Base-by-base conservation (phyloP, 2,113 vertebrate genomes). In the Abramis brama region DNA sequence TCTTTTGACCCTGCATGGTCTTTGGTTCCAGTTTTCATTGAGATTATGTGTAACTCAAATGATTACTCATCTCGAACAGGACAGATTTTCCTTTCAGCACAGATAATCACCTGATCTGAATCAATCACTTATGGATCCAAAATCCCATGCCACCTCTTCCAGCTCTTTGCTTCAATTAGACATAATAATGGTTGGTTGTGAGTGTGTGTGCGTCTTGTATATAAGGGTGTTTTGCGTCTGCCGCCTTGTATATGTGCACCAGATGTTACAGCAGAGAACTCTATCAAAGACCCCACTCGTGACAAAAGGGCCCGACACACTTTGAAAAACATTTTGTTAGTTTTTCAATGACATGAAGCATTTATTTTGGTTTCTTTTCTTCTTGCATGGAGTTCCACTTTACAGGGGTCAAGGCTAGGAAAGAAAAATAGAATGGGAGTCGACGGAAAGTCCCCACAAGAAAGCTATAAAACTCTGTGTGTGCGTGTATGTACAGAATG, bases 401-500 rank as follows among this genome's bases (percentile, higher is more conserved):
- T 93, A 93, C 88, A 91, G 89, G 89, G 92, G 92, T 93, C 92
- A 93, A 91, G 87, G 86, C 91, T 91, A 86, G 91, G 93, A 94
- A 94, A 94, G 91, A 93, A 92, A 95, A 95, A 94, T 93, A 94
- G 81, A 92, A 92, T 87, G 86, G 87, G 88, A 93, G 91, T 91
- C 68, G 88, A 90, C 88, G 93, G 94, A 95, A 95, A 95, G 93
- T 94, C 94, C 93, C 94, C 89, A 88, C 90, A 92, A 91, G 91
- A 90, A 93, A 89, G 91, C 91, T 91, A 91, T 92, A 91, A 92
- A 92, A 87, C 88, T 62, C 86, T 87, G 81, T 82, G 80, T 78
- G 88, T 85, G 86, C 85, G 82, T 84, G 80, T 88, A 87, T 89
- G 90, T 87, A 89, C 85, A 86, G 82, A 89, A 86, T 86, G 89